These are phyloP conservation scores for Oreocharis arfaki DNA, from an alignment of 2,113 vertebrate species.

Conservation along the genomic window DNA sequence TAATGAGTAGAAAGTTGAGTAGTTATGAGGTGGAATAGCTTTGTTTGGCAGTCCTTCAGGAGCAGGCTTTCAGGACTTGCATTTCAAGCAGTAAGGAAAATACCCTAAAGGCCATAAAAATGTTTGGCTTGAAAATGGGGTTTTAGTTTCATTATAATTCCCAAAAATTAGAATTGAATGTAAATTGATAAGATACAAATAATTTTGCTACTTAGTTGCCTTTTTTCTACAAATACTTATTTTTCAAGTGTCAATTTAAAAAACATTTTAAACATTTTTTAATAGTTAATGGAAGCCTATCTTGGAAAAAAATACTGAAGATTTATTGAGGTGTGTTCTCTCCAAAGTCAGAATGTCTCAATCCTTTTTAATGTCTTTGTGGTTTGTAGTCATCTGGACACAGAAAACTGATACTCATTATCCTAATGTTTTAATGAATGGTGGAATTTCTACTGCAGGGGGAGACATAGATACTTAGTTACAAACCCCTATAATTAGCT, in stretches of 20 bases:
- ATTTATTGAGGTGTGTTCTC: not conserved
- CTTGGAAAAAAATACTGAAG: not conserved
- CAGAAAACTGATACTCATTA: not conserved
- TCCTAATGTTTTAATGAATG: not conserved
- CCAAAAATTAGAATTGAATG: not conserved
- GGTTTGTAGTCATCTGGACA: not conserved
- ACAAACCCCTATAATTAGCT: not conserved
- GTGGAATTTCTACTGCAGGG: not conserved
- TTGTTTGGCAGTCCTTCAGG: constrained; percentile 27
- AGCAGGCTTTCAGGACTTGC: not conserved
- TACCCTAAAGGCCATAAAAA: not conserved
- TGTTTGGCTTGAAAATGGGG: not conserved
- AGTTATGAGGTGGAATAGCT: not conserved
- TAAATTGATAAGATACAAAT: not conserved
- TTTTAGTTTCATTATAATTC: not conserved
- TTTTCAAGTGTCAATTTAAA: not conserved
- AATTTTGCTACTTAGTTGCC: not conserved
- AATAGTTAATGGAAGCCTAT: not conserved
- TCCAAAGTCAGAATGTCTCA: not conserved
- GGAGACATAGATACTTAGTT: not conserved
- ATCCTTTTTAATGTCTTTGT: not conserved
- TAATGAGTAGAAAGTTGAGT: not conserved
- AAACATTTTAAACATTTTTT: not conserved
- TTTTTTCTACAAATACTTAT: not conserved
- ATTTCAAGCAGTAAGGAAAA: constrained; percentile 2